These are phyloP conservation scores for Phytoseiulus persimilis DNA, from an alignment of 2,888 invertebrate genomes.

Conservation along the genomic window DNA sequence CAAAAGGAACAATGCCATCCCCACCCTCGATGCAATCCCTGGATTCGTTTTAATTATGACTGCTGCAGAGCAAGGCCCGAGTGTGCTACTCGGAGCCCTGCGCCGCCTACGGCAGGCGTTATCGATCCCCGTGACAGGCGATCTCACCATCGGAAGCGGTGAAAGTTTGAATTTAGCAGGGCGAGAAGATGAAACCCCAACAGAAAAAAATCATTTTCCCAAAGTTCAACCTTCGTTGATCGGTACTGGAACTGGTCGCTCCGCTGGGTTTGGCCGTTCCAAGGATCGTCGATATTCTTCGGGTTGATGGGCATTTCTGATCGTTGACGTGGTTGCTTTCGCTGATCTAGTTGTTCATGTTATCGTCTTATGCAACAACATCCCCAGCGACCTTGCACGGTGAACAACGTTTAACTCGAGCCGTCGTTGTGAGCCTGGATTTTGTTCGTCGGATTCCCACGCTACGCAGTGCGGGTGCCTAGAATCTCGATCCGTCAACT, in stretches of 20 bases:
- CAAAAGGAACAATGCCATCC: too few relatives aligned
- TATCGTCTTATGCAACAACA: background rate
- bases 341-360: background rate
- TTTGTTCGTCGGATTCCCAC: background rate
- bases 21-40: too few relatives aligned
- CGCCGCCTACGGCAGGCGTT: too few relatives aligned
- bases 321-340: background rate
- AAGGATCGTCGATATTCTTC: background rate
- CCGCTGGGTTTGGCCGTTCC: background rate
- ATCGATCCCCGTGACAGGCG: too few relatives aligned
- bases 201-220: background rate
- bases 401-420: background rate
- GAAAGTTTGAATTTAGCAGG: background rate
- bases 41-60: too few relatives aligned
- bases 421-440: background rate
- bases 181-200: background rate
- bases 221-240: background rate
- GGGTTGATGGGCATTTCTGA: background rate
- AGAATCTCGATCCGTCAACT: too few relatives aligned
- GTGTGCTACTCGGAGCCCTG: too few relatives aligned
- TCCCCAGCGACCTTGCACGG: background rate
- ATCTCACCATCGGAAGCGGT: too few relatives aligned
- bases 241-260: background rate
- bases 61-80: too few relatives aligned
- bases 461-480: background rate